A percentile compares a stretch with the other conserved stretches of the same genome.
These are phyloP conservation scores for Dryoscopus gambensis DNA, from an alignment of 2,113 vertebrate species.

Conservation along the genomic window DNA sequence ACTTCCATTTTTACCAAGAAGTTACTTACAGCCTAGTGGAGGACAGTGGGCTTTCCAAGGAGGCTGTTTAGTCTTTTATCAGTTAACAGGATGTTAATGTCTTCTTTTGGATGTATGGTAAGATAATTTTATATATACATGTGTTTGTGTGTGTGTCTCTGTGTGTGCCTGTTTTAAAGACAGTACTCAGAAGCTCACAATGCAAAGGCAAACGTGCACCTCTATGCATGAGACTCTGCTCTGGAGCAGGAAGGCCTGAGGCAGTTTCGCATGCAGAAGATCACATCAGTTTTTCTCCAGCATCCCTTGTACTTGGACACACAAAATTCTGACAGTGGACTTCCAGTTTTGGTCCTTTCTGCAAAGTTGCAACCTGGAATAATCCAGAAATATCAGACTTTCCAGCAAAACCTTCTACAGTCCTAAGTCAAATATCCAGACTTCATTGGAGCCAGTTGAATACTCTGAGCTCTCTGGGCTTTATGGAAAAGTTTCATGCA, in stretches of 20 bases:
- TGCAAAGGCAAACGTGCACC: not conserved
- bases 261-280: not conserved
- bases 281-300: not conserved
- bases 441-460: rapidly evolving
- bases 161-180: not conserved
- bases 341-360: not conserved
- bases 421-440: not conserved
- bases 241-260: not conserved
- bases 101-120: not conserved
- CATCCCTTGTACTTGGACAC: not conserved
- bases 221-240: not conserved
- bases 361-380: not conserved
- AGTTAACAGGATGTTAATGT: not conserved
- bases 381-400: not conserved
- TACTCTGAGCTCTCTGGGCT: not conserved
- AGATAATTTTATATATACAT: not conserved
- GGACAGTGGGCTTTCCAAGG: not conserved
- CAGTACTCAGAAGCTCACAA: not conserved
- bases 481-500: not conserved
- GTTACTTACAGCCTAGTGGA: not conserved
- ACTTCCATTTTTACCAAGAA: not conserved
- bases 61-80: not conserved
- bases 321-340: not conserved
- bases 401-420: not conserved
- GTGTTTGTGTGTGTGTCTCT: not conserved